Percentiles rank a stretch among this genome's conserved stretches.
phyloP scores from a whole-genome alignment of 2,113 vertebrate species.

The Nasalis larvatus region DNA sequence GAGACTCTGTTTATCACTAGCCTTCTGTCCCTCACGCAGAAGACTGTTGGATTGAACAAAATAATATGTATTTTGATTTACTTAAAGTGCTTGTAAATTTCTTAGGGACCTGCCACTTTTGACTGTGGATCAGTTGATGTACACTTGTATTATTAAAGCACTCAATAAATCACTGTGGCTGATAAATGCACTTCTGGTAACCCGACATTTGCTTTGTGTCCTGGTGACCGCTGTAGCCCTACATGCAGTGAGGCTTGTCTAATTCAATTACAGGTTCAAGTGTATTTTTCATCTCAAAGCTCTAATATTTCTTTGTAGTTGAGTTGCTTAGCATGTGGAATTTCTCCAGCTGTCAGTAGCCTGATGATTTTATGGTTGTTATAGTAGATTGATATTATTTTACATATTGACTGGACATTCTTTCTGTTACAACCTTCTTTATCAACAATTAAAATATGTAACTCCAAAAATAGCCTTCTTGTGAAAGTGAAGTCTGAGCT shows the following conservation, averaged over 20 bases:
- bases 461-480: conserved; percentile 66
- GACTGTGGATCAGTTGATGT: conserved; percentile 97
- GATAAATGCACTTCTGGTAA: conserved; percentile 82
- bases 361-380: neutral
- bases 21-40: conserved; percentile 90
- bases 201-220: conserved; percentile 50
- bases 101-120: conserved; percentile 95
- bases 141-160: conserved; percentile 99
- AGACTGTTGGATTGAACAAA: conserved; percentile 93
- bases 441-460: conserved; percentile 39
- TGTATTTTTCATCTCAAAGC: conserved; percentile 55
- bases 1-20: conserved; percentile 89
- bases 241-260: neutral
- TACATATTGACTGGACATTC: neutral
- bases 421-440: conserved; percentile 30
- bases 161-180: conserved; percentile 99
- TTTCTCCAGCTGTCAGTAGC: neutral
- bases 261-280: conserved; percentile 32
- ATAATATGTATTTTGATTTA: conserved; percentile 94
- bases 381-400: neutral
- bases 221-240: neutral
- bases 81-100: conserved; percentile 98
- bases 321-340: conserved; percentile 53
- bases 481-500: conserved; percentile 59
- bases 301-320: conserved; percentile 38